These are phyloP conservation scores for Bruchidius siliquastri DNA, from an alignment of 2,888 invertebrate genomes.

Conservation along the genomic window DNA sequence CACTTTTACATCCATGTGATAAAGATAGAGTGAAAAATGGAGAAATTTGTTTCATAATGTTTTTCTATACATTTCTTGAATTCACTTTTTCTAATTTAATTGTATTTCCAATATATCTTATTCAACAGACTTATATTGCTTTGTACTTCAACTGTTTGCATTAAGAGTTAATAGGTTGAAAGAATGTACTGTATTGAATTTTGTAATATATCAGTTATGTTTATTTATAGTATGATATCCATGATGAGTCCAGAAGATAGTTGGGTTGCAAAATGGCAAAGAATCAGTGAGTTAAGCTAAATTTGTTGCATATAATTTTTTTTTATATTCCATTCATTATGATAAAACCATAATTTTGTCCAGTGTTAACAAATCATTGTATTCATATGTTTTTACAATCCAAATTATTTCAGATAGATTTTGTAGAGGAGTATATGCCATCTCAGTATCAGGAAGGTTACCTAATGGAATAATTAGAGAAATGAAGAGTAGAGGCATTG, in stretches of 20 bases:
- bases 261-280: slow-evolving; percentile 99
- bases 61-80: too few relatives aligned
- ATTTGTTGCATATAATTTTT: too few relatives aligned
- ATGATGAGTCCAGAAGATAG: slow-evolving; percentile 96
- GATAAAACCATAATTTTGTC: not conserved
- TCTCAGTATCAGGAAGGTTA: slow-evolving; percentile 90
- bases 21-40: too few relatives aligned
- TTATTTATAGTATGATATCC: slow-evolving; percentile 65
- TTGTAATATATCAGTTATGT: not conserved
- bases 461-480: slow-evolving; percentile 86
- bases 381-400: too few relatives aligned
- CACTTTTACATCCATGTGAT: too few relatives aligned
- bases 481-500: slow-evolving; percentile 88
- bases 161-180: too few relatives aligned
- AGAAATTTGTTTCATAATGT: too few relatives aligned
- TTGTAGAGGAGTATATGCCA: slow-evolving; percentile 90
- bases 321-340: not conserved
- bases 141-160: too few relatives aligned
- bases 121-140: too few relatives aligned
- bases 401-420: slow-evolving; percentile 69
- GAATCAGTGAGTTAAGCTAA: slow-evolving; percentile 74
- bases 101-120: too few relatives aligned
- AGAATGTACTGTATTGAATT: too few relatives aligned
- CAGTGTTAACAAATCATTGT: not conserved
- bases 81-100: too few relatives aligned